Evolutionary conservation across 2,888 invertebrate species (phyloP).

Genomic region (Rhingia rostrata): DNA sequence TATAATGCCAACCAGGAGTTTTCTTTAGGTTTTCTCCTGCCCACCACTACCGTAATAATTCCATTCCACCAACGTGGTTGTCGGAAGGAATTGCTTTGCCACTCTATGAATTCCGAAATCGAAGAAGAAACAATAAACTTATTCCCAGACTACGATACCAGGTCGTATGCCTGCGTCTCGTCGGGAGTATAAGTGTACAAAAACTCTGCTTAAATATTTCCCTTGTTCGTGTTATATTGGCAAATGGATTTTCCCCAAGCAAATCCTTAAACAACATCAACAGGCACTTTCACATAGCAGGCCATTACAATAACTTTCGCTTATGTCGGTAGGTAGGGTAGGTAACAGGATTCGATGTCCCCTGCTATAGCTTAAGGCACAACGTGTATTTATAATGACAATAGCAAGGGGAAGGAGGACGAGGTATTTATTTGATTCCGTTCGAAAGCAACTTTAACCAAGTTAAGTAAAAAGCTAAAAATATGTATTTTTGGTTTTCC

Average conservation of each 20-base stretch:
- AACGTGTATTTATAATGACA: constrained; percentile 33
- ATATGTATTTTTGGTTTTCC: constrained; percentile 4
- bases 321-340: constrained; percentile 1
- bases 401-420: not conserved
- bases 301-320: constrained; percentile 32
- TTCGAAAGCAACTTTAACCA: not conserved
- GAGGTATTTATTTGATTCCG: constrained; percentile 37
- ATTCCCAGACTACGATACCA: too few relatives aligned
- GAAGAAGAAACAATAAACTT: too few relatives aligned
- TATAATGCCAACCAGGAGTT: too few relatives aligned
- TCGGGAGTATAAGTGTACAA: not conserved
- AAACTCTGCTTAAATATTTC: not conserved
- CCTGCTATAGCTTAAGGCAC: not conserved
- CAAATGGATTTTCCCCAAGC: constrained; percentile 13
- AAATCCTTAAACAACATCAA: constrained; percentile 17
- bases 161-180: too few relatives aligned
- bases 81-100: too few relatives aligned
- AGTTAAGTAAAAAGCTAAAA: constrained; percentile 2
- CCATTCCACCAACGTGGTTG: too few relatives aligned
- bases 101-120: too few relatives aligned
- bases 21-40: too few relatives aligned
- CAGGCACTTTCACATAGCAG: constrained; percentile 19
- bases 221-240: not conserved
- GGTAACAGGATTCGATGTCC: constrained; percentile 28
- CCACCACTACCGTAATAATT: too few relatives aligned